Evolutionary conservation across 1,140 invertebrate species (phyloP).

Genomic region (Tetramorium alpestre): DNA sequence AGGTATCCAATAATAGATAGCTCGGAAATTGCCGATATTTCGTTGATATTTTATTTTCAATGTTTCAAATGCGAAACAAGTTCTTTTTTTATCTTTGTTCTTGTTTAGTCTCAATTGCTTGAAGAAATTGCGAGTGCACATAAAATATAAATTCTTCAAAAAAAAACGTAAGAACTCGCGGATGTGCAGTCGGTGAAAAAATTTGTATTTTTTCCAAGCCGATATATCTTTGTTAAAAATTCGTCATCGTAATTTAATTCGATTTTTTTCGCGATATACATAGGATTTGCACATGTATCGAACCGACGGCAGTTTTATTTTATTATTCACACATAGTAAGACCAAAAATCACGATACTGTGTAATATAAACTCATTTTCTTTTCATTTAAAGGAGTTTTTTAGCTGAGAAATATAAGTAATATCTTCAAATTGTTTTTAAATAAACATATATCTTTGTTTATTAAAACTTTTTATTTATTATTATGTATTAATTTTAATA

Average conservation of each 20-base stretch:
- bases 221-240: not conserved
- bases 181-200: not conserved
- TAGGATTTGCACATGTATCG: not conserved
- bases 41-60: constrained; percentile 24
- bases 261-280: not conserved
- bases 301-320: not conserved
- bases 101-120: not conserved
- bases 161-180: not conserved
- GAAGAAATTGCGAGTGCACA: not conserved
- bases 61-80: not conserved
- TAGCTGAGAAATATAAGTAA: too few relatives aligned
- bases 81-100: not conserved
- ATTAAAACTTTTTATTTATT: too few relatives aligned
- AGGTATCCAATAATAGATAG: constrained; percentile 44
- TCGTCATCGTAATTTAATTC: not conserved
- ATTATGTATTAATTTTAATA: too few relatives aligned
- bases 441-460: too few relatives aligned
- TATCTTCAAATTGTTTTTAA: too few relatives aligned
- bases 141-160: not conserved
- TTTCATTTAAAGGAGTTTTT: too few relatives aligned
- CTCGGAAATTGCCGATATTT: constrained; percentile 15
- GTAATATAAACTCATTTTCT: too few relatives aligned
- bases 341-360: not conserved
- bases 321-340: constrained; percentile 3
- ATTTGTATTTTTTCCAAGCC: not conserved